Percentiles rank a stretch among this genome's conserved stretches.
phyloP scores from a whole-genome alignment of 2,113 vertebrate species.

The Rhinoptilus africanus region DNA sequence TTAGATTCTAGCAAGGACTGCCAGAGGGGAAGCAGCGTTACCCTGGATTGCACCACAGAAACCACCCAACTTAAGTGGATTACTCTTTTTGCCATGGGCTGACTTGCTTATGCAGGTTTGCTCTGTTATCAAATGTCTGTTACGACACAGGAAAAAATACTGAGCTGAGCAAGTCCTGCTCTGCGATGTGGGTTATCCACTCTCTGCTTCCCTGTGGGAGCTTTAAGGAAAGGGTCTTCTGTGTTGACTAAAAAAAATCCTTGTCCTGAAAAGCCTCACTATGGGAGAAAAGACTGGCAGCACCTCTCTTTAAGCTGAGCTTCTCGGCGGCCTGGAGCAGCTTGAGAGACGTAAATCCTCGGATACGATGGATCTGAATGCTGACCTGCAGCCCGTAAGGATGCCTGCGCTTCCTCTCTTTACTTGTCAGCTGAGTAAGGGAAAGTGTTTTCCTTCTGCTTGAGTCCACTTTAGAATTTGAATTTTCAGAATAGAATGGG shows the following conservation, averaged over 20 bases:
- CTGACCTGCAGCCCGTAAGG: not conserved
- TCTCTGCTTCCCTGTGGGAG: not conserved
- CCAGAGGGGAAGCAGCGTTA: constrained; percentile 62
- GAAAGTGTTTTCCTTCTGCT: not conserved
- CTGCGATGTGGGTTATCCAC: not conserved
- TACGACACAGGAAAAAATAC: not conserved
- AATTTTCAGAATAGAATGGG: not conserved
- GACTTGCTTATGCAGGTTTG: constrained; percentile 61
- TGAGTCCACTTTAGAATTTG: not conserved
- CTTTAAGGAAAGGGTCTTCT: not conserved
- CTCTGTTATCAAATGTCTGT: constrained; percentile 52
- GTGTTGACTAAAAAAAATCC: not conserved
- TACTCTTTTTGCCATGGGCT: constrained; percentile 64
- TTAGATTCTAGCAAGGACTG: constrained; percentile 61
- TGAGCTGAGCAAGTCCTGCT: not conserved
- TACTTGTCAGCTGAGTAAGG: not conserved
- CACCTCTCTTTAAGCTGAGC: not conserved
- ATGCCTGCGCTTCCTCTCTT: not conserved
- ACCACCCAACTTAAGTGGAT: constrained; percentile 68
- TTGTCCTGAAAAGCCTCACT: not conserved
- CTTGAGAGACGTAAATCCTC: not conserved
- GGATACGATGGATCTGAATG: not conserved
- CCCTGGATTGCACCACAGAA: constrained; percentile 65
- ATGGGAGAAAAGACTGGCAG: not conserved
- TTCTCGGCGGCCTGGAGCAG: not conserved